Evolutionary conservation across 2,797 vertebrate species (phyloP).

Genomic region (Danio choprae): DNA sequence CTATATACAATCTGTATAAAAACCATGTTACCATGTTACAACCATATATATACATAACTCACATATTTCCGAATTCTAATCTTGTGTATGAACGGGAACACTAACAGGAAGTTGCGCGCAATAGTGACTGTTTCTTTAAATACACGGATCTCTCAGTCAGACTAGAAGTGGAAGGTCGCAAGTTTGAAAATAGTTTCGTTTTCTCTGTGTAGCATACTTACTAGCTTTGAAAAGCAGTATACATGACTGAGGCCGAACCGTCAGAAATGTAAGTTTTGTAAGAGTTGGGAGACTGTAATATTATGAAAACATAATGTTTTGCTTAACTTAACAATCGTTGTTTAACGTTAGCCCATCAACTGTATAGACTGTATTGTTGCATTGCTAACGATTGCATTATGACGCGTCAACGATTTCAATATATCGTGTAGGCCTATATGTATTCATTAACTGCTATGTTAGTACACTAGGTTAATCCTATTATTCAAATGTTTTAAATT

Average conservation of each 20-base stretch:
- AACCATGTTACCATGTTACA: too few species aligned
- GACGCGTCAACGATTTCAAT: background rate
- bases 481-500: background rate
- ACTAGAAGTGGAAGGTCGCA: background rate
- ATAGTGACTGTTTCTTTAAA: slow-evolving; percentile 33
- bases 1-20: too few species aligned
- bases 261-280: slow-evolving; percentile 30
- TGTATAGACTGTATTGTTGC: background rate
- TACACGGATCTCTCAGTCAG: background rate
- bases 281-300: background rate
- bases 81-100: background rate
- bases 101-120: background rate
- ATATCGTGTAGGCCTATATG: background rate
- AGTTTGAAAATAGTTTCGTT: slow-evolving; percentile 19
- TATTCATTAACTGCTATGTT: background rate
- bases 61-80: background rate
- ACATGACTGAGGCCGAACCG: background rate
- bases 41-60: too few species aligned
- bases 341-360: background rate
- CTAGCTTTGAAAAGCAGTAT: background rate
- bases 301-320: background rate
- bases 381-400: background rate
- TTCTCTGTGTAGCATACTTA: background rate
- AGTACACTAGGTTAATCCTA: background rate
- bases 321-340: background rate